phyloP scores from a whole-genome alignment of 2,113 vertebrate genomes.

The Ancistrus triradiatus region DNA sequence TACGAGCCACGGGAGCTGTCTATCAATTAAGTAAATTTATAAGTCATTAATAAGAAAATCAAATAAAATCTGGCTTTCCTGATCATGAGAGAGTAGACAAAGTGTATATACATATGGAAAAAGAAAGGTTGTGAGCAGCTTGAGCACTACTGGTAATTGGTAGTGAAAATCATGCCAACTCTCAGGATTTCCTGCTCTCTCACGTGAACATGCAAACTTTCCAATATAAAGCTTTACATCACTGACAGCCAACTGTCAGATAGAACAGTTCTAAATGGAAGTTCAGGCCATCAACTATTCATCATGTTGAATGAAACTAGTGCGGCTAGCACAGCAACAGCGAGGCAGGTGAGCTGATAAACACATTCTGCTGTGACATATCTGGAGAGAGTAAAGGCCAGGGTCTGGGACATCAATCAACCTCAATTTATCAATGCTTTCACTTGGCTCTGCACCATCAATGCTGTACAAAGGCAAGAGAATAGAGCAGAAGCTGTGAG shows the following conservation, averaged over 20 bases:
- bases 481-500: conserved; percentile 1
- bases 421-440: neutral
- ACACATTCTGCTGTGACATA: neutral
- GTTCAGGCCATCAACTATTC: conserved; percentile 2
- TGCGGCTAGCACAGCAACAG: neutral
- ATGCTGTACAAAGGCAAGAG: conserved; percentile 4
- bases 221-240: too few relatives aligned
- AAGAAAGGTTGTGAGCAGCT: too few relatives aligned
- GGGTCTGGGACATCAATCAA: conserved; percentile 15
- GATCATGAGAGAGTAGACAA: too few relatives aligned
- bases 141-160: too few relatives aligned
- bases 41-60: too few relatives aligned
- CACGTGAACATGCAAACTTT: too few relatives aligned
- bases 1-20: too few relatives aligned
- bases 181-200: too few relatives aligned
- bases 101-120: too few relatives aligned
- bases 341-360: neutral
- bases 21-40: too few relatives aligned
- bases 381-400: conserved; percentile 8
- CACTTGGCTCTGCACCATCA: neutral
- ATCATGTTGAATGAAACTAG: neutral
- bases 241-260: neutral
- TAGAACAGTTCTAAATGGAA: neutral
- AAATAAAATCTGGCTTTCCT: too few relatives aligned
- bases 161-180: too few relatives aligned